Evolutionary conservation across 2,113 vertebrate genomes (phyloP).

Genomic region (Muntiacus reevesi): DNA sequence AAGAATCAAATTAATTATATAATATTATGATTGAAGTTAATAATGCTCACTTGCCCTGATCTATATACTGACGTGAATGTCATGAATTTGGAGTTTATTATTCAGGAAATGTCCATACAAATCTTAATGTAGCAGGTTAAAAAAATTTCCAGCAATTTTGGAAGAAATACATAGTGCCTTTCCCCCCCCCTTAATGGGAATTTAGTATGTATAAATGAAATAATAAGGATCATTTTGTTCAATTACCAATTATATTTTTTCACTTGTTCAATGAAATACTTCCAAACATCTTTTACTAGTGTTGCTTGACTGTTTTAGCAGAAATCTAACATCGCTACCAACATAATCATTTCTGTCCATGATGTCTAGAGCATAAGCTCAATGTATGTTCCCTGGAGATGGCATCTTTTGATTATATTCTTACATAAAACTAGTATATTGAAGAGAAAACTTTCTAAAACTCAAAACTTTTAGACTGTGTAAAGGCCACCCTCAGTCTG

Average conservation of each 20-base stretch:
- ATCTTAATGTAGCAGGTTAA: not conserved
- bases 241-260: not conserved
- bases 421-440: conserved; percentile 4
- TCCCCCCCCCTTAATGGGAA: not conserved
- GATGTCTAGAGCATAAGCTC: not conserved
- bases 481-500: conserved; percentile 28
- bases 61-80: not conserved
- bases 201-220: not conserved
- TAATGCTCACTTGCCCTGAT: not conserved
- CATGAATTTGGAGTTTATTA: not conserved
- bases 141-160: not conserved
- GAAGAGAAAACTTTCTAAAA: not conserved
- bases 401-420: not conserved
- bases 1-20: not conserved
- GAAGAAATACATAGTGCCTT: not conserved
- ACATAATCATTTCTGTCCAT: not conserved
- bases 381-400: not conserved
- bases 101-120: not conserved
- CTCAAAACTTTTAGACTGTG: not conserved
- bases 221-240: not conserved
- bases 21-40: not conserved
- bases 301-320: not conserved
- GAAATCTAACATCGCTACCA: not conserved
- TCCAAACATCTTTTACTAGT: not conserved
- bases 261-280: not conserved